phyloP scores from a whole-genome alignment of 2,797 vertebrate species.

The Cottoperca gobio region DNA sequence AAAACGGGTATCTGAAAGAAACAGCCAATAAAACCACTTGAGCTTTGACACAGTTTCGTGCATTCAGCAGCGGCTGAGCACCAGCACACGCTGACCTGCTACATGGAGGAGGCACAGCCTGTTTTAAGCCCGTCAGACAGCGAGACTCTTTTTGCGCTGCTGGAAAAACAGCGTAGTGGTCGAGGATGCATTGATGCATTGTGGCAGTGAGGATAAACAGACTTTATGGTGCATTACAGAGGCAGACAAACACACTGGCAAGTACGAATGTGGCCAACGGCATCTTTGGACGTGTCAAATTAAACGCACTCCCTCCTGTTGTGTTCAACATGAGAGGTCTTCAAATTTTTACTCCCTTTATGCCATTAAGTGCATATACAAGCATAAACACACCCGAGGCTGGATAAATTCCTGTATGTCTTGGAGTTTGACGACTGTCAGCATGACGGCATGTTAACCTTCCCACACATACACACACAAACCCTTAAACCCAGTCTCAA shows the following conservation, averaged over 20 bases:
- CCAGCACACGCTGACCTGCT: slow-evolving; percentile 64
- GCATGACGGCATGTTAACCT: slow-evolving; percentile 63
- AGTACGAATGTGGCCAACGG: slow-evolving; percentile 42
- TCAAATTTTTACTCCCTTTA: slow-evolving; percentile 44
- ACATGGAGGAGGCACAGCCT: slow-evolving; percentile 57
- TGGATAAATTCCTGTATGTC: slow-evolving; percentile 44
- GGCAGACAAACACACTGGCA: slow-evolving; percentile 53
- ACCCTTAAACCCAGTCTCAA: slow-evolving; percentile 70
- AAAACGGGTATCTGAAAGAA: slow-evolving; percentile 68
- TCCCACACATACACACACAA: slow-evolving; percentile 45
- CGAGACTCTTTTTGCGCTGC: slow-evolving; percentile 39
- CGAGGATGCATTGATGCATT: slow-evolving; percentile 61
- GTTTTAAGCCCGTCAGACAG: slow-evolving; percentile 63
- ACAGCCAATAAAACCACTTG: slow-evolving; percentile 77
- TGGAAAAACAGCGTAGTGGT: slow-evolving; percentile 58
- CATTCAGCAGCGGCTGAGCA: slow-evolving; percentile 52
- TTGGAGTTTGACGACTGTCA: slow-evolving; percentile 59
- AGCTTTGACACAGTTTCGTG: slow-evolving; percentile 78
- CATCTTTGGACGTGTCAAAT: slow-evolving; percentile 70
- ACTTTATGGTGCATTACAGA: slow-evolving; percentile 80
- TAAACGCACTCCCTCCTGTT: slow-evolving; percentile 72
- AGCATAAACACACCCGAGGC: slow-evolving; percentile 32
- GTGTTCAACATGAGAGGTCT: slow-evolving; percentile 57
- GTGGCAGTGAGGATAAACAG: slow-evolving; percentile 76
- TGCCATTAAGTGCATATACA: slow-evolving; percentile 29